These are phyloP conservation scores for Lagorchestes hirsutus DNA, from an alignment of 2,797 vertebrate genomes.

Conservation along the genomic window DNA sequence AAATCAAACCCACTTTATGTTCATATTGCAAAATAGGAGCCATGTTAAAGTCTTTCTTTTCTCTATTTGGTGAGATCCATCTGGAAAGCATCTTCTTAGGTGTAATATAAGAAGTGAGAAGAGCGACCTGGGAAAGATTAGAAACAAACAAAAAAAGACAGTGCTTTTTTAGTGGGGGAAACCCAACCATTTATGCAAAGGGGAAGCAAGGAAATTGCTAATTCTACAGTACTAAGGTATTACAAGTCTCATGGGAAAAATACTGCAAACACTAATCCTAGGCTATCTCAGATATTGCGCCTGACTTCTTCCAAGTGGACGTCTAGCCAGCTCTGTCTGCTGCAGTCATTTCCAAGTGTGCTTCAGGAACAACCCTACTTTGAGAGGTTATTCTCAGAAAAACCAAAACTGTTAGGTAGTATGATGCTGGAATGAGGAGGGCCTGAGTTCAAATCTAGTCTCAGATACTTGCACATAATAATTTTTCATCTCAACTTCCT, in stretches of 20 bases:
- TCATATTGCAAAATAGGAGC: background rate
- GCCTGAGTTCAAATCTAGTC: background rate
- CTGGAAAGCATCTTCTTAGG: slow-evolving; percentile 48
- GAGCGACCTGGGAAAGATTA: slow-evolving; percentile 60
- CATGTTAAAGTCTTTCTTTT: slow-evolving; percentile 47
- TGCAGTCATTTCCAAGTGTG: slow-evolving; percentile 11
- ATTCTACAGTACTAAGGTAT: slow-evolving; percentile 11
- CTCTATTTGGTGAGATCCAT: slow-evolving; percentile 33
- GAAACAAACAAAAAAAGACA: slow-evolving; percentile 67
- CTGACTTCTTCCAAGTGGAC: background rate
- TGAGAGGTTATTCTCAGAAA: slow-evolving; percentile 42
- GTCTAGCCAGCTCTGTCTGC: slow-evolving; percentile 5
- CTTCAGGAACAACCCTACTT: background rate
- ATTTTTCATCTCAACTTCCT: background rate
- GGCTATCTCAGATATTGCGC: slow-evolving; percentile 20
- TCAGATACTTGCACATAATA: background rate
- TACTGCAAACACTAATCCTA: slow-evolving; percentile 54
- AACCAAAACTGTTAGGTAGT: background rate
- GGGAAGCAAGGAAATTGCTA: background rate
- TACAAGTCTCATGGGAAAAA: slow-evolving; percentile 48
- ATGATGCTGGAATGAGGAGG: background rate
- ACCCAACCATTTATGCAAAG: background rate
- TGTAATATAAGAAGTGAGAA: slow-evolving; percentile 28
- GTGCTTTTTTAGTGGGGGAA: slow-evolving; percentile 46
- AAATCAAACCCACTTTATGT: slow-evolving; percentile 24